Percentiles rank a stretch among this genome's conserved stretches.
phyloP scores from a whole-genome alignment of 2,797 vertebrate species.

The Lagorchestes hirsutus region DNA sequence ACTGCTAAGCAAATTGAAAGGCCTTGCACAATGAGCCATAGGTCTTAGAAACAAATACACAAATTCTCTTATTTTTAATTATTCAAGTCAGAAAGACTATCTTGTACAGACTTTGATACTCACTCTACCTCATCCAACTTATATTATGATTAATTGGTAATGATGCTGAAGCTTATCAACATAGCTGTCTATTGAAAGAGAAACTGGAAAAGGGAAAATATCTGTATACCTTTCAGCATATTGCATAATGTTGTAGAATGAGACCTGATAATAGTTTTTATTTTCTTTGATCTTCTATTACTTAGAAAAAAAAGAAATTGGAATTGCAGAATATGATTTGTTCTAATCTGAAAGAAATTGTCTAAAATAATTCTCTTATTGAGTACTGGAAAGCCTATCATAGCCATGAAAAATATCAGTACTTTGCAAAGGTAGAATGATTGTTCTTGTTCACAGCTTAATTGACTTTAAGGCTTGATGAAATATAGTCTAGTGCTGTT shows the following conservation, averaged over 20 bases:
- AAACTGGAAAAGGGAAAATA: conserved; percentile 41
- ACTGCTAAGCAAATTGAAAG: conserved; percentile 51
- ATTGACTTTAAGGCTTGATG: conserved; percentile 97
- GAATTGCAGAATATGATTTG: conserved; percentile 89
- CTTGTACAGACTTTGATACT: conserved; percentile 52
- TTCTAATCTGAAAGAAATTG: conserved; percentile 90
- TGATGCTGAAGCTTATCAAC: conserved; percentile 10
- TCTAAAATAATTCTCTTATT: conserved; percentile 90
- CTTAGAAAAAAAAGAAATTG: conserved; percentile 87
- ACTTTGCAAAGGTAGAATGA: conserved; percentile 95
- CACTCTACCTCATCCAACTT: not conserved
- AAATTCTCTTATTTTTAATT: conserved; percentile 38
- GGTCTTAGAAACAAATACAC: conserved; percentile 58
- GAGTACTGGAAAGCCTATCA: conserved; percentile 90
- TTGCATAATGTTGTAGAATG: conserved; percentile 62
- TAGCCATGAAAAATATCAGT: conserved; percentile 93
- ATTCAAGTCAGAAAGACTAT: conserved; percentile 55
- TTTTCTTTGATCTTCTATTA: conserved; percentile 85
- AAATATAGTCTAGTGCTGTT: conserved; percentile 89
- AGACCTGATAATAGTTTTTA: conserved; percentile 79
- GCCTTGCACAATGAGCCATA: not conserved
- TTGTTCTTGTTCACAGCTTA: conserved; percentile 94
- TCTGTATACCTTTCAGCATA: conserved; percentile 61
- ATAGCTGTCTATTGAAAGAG: not conserved
- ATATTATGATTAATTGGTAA: conserved; percentile 21